Conservation (phyloP, 2,797 vertebrate species). For the Pteronotus mesoamericanus region DNA sequence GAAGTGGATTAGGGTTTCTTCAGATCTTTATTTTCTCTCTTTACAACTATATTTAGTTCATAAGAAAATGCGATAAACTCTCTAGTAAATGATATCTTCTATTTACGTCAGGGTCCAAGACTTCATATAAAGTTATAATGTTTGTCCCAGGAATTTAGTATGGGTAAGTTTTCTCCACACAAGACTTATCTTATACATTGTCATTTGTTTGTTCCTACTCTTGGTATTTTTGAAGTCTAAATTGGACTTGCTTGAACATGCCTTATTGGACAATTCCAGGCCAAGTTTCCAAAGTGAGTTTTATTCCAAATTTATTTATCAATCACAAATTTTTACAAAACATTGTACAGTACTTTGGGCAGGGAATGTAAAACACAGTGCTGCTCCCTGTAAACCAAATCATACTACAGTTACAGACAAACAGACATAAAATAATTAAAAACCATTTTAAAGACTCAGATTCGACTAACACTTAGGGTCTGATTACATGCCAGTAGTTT, state of each 20-base stretch:
- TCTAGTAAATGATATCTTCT: neutral
- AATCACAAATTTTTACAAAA: neutral
- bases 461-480: neutral
- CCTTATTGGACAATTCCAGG: neutral
- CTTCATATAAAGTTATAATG: neutral
- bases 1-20: neutral
- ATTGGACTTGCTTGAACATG: neutral
- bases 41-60: neutral
- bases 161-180: neutral
- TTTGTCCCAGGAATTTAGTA: neutral
- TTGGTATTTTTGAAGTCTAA: neutral
- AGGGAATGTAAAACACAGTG: neutral
- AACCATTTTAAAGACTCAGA: neutral
- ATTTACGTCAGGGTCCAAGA: neutral
- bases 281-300: constrained; percentile 6
- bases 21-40: neutral
- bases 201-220: neutral
- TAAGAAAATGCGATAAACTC: neutral
- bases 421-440: neutral
- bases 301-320: constrained; percentile 26
- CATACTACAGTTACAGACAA: neutral
- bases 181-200: neutral
- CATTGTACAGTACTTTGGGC: neutral
- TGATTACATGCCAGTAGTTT: neutral
- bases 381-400: neutral